phyloP scores from a whole-genome alignment of 2,888 invertebrate genomes.

The Hedychridium roseum region DNA sequence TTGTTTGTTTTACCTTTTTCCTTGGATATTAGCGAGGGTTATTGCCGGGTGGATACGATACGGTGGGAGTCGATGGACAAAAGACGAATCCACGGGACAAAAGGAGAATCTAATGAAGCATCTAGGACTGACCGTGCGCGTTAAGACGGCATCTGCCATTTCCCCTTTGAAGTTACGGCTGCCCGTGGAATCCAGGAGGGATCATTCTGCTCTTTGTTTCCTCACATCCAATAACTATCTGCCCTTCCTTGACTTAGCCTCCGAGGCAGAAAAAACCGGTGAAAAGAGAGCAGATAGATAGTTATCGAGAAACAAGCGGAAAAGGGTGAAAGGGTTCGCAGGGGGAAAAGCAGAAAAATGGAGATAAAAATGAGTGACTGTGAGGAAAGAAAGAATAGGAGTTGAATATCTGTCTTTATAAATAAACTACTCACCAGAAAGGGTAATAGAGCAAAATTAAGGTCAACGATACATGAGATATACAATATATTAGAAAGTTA shows the following conservation, averaged over 20 bases:
- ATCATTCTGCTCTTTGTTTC: conserved; percentile 49
- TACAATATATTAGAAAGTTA: too few species aligned
- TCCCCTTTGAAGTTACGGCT: conserved; percentile 36
- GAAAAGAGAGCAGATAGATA: conserved; percentile 7
- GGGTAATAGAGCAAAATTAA: not conserved
- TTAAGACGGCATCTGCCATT: conserved; percentile 36
- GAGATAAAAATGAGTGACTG: conserved; percentile 37
- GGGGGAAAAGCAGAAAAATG: conserved; percentile 12
- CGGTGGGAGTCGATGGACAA: conserved; percentile 33
- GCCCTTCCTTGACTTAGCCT: conserved; percentile 2
- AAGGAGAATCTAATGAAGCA: conserved; percentile 52
- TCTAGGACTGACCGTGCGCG: conserved; percentile 22
- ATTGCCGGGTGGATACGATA: too few species aligned
- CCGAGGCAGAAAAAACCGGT: not conserved
- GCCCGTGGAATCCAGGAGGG: conserved; percentile 42
- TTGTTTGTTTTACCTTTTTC: too few species aligned
- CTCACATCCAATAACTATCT: conserved; percentile 45
- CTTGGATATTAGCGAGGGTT: too few species aligned
- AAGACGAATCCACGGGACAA: conserved; percentile 45
- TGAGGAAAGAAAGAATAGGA: conserved; percentile 37
- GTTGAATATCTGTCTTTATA: too few species aligned
- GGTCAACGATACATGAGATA: not conserved
- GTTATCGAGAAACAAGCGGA: conserved; percentile 6
- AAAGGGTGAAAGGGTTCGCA: not conserved
- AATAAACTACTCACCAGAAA: too few species aligned